These are phyloP conservation scores for Drosophila neonasuta DNA, from an alignment of 2,888 invertebrate genomes.

Conservation along the genomic window DNA sequence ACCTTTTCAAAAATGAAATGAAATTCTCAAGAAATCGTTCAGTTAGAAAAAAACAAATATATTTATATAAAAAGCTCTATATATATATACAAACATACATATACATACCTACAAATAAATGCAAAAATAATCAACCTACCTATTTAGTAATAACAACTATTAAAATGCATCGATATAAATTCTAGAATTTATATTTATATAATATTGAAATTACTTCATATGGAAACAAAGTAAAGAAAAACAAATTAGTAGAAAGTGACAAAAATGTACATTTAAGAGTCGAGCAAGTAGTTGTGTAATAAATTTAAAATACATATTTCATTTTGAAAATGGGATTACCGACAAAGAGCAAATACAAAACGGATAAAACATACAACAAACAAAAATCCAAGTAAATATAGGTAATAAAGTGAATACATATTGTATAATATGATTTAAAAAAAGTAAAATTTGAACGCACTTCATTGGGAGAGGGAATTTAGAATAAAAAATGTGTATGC, in stretches of 20 bases:
- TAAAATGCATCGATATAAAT: slow-evolving; percentile 62
- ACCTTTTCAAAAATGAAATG: slow-evolving; percentile 26
- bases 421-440: slow-evolving; percentile 62
- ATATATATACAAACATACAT: slow-evolving; percentile 32
- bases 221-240: slow-evolving; percentile 24
- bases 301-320: slow-evolving; percentile 50
- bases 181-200: slow-evolving; percentile 74
- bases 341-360: slow-evolving; percentile 58
- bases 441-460: background rate
- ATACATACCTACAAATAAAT: slow-evolving; percentile 45
- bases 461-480: slow-evolving; percentile 1
- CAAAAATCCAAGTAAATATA: slow-evolving; percentile 48
- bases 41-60: slow-evolving; percentile 38
- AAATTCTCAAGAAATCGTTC: slow-evolving; percentile 52
- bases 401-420: slow-evolving; percentile 70
- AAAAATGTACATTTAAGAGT: slow-evolving; percentile 63
- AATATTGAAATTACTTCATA: slow-evolving; percentile 60
- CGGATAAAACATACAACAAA: slow-evolving; percentile 41
- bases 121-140: slow-evolving; percentile 73
- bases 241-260: slow-evolving; percentile 64
- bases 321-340: slow-evolving; percentile 59
- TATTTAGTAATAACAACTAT: slow-evolving; percentile 69
- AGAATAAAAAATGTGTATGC: background rate
- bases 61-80: slow-evolving; percentile 30
- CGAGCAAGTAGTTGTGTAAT: slow-evolving; percentile 67